Evolutionary conservation across 2,113 vertebrate species (phyloP).

Genomic region (Phyllostomus discolor): DNA sequence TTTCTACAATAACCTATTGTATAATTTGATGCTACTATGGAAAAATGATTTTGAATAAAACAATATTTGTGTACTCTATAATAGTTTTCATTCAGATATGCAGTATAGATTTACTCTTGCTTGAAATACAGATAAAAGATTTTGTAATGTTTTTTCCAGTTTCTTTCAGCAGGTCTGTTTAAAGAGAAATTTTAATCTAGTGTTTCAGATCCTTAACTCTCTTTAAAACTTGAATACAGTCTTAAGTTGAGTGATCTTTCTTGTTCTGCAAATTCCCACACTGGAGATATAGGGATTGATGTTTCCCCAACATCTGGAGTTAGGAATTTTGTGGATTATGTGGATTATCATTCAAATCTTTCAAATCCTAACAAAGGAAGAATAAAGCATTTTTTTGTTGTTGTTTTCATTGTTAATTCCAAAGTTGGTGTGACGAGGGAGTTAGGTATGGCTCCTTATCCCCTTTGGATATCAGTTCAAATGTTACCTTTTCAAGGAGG

Average conservation of each 20-base stretch:
- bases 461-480: not conserved
- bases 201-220: not conserved
- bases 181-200: not conserved
- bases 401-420: not conserved
- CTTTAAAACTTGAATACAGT: not conserved
- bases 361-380: not conserved
- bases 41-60: not conserved
- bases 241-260: not conserved
- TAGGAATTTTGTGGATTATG: not conserved
- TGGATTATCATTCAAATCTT: not conserved
- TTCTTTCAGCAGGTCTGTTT: not conserved
- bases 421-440: not conserved
- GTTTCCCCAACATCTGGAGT: not conserved
- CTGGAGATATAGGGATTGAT: not conserved
- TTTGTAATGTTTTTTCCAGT: not conserved
- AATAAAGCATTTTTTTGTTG: not conserved
- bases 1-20: not conserved
- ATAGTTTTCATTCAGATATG: not conserved
- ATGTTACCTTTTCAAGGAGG: not conserved
- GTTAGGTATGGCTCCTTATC: not conserved
- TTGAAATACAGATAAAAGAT: not conserved
- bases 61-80: not conserved
- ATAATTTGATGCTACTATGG: not conserved
- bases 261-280: not conserved
- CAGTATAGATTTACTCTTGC: not conserved